A percentile compares a stretch with the other conserved stretches of the same genome.
Evolutionary conservation across 2,113 vertebrate species (phyloP).

Genomic region (Phaethornis superciliosus): DNA sequence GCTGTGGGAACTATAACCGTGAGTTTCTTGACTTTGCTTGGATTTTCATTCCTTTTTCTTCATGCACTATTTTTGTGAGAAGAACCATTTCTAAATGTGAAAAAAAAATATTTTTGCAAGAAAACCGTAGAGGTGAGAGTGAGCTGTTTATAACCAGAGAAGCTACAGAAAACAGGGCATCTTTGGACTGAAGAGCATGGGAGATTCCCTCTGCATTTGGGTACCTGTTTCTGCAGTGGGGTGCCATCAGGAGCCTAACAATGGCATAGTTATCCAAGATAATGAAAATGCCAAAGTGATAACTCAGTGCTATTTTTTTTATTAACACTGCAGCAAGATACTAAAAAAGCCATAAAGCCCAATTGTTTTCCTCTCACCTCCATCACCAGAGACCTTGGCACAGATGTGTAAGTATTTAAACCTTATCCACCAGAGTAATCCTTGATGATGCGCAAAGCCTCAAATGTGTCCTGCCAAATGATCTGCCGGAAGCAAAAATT

Average conservation of each 20-base stretch:
- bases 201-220: neutral
- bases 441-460: neutral
- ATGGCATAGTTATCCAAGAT: neutral
- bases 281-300: neutral
- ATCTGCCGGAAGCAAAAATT: neutral
- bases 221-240: neutral
- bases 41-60: conserved; percentile 5
- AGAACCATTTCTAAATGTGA: neutral
- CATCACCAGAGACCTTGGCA: neutral
- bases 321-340: neutral
- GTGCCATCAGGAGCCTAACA: neutral
- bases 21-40: neutral
- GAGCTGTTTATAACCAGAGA: neutral
- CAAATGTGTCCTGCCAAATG: neutral
- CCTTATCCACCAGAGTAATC: neutral
- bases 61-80: neutral
- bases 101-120: neutral
- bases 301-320: neutral
- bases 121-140: neutral
- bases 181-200: neutral
- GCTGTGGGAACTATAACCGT: neutral
- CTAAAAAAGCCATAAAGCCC: neutral
- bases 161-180: neutral
- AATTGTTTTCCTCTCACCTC: neutral
- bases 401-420: neutral